phyloP scores from a whole-genome alignment of 2,797 vertebrate genomes.

The Anguilla anguilla region DNA sequence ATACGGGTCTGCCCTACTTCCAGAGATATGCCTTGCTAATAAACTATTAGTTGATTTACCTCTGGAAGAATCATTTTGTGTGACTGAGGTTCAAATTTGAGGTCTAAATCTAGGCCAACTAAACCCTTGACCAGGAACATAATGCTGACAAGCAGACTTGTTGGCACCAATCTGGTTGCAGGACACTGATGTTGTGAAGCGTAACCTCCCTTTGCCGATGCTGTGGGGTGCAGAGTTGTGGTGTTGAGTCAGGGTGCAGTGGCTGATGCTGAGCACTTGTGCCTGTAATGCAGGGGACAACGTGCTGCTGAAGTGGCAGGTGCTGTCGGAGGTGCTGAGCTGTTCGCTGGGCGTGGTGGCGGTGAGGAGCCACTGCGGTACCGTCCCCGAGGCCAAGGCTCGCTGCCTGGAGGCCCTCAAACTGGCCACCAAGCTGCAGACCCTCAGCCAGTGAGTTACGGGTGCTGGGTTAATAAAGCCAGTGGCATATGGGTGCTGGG shows the following conservation, averaged over 20 bases:
- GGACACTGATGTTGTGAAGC: too few species aligned
- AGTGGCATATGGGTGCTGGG: not conserved
- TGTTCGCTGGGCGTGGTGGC: constrained; percentile 79
- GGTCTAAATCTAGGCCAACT: too few species aligned
- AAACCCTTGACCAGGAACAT: too few species aligned
- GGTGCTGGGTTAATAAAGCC: too few species aligned
- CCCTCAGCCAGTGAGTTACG: constrained; percentile 72
- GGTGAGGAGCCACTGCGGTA: constrained; percentile 73
- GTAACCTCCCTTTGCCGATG: too few species aligned
- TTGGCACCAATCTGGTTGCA: too few species aligned
- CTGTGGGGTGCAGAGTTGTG: not conserved
- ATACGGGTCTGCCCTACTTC: too few species aligned
- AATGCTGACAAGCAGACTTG: too few species aligned
- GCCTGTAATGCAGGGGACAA: constrained; percentile 74
- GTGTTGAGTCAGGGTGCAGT: not conserved
- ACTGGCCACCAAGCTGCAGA: constrained; percentile 83
- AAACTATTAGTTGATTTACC: too few species aligned
- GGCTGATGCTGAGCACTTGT: not conserved
- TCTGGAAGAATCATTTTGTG: too few species aligned
- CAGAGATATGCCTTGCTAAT: too few species aligned
- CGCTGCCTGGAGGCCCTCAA: constrained; percentile 89
- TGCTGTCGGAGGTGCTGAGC: constrained; percentile 81
- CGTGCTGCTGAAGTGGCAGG: constrained; percentile 87
- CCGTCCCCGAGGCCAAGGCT: constrained; percentile 81
- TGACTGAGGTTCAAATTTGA: too few species aligned